A percentile compares a stretch with the other conserved stretches of the same genome.
Evolutionary conservation across 2,888 invertebrate genomes (phyloP).

Genomic region (Plagodis pulveraria): DNA sequence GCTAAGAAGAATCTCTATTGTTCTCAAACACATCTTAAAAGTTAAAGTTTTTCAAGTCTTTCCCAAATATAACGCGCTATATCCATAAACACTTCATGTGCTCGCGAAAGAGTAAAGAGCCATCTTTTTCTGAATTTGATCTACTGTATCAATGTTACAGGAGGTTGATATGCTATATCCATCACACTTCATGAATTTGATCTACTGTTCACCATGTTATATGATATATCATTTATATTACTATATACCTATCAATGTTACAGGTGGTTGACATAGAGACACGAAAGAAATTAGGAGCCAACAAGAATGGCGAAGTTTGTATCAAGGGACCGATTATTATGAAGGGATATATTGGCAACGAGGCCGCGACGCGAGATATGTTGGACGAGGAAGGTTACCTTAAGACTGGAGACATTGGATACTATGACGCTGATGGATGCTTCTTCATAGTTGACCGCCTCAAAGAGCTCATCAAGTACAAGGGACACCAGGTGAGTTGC

Average conservation of each 20-base stretch:
- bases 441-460: constrained; percentile 68
- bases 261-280: constrained; percentile 70
- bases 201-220: no score
- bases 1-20: no score
- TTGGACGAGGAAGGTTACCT: constrained; percentile 65
- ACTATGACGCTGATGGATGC: constrained; percentile 66
- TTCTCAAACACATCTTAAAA: no score
- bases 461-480: constrained; percentile 72
- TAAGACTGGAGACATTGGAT: constrained; percentile 70
- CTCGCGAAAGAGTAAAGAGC: no score
- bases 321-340: constrained; percentile 63
- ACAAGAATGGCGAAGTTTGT: constrained; percentile 62
- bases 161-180: no score
- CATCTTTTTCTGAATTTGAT: no score
- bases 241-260: constrained; percentile 9
- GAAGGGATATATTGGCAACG: constrained; percentile 64
- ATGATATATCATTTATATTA: no score
- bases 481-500: constrained; percentile 78
- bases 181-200: no score
- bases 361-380: constrained; percentile 51
- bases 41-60: no score
- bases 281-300: constrained; percentile 52
- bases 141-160: no score
- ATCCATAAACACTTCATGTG: no score
- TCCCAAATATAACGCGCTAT: no score